Evolutionary conservation across 2,888 invertebrate genomes (phyloP), one percentile per base, ranked within the genome.

Genomic region (Ornithoptera alexandrae): DNA sequence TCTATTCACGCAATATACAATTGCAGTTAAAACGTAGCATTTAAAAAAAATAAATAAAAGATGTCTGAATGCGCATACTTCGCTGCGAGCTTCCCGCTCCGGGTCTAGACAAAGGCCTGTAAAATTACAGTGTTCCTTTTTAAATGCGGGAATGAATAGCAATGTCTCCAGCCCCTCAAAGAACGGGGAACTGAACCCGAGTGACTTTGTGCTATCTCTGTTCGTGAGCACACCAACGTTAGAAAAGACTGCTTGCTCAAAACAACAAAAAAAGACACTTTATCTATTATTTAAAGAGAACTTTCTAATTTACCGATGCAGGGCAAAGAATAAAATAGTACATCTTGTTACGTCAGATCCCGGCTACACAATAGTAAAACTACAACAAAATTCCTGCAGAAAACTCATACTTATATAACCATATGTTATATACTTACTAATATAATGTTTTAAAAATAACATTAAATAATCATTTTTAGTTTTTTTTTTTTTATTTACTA

Each of bases 61-160:
- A 86, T 85, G 87, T 89, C 84, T 82, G 86, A 89, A 90, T 90
- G 90, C 88, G 90, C 90, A 90, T 90, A 90, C 90, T 90, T 88
- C 84, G 83, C 86, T 80, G 81, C 85, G 81, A 86, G 83, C 84
- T 79, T 78, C 79, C 80, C 82, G 71, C 74, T 75, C 75, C 79
- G 81, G 77, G 71, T 74, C 77, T 81, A 88, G 87, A 92, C 91
- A 92, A 91, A 91, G 91, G 88, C 86, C 85, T 87, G 88, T 83
- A 82, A 90, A 90, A 92, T 92, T 91, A 90, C 88, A 89, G 87
- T 86, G 89, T 88, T 87, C 87, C 90, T 92, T 92, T 46, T 91
- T 89, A 91, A 91, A 89, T 88, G 89, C 88, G 88, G 82, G 89
- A 88, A 89, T 90, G 91, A 91, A 89, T 90, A 86, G 86, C 89